Conservation (phyloP, 2,888 invertebrate genomes). For the Tetranychus piercei region DNA sequence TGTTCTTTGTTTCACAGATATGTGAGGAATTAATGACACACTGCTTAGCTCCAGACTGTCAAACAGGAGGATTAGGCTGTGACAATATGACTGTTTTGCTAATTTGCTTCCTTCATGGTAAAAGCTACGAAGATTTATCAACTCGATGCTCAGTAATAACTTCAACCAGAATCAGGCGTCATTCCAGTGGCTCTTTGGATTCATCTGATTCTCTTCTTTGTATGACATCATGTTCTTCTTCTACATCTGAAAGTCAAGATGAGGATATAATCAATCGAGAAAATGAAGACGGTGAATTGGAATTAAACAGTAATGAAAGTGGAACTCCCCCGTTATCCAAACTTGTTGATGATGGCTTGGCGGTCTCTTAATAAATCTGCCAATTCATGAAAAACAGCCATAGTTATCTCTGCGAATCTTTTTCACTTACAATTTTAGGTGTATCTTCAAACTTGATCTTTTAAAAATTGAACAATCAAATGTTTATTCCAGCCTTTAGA, state of each 20-base stretch:
- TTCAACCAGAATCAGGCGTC: neutral
- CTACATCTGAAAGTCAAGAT: slow-evolving; percentile 8
- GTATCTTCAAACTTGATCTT: too few species aligned
- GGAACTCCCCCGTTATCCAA: too few species aligned
- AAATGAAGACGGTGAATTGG: neutral
- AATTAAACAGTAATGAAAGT: neutral
- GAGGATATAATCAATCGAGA: neutral
- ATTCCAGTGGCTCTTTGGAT: slow-evolving; percentile 9
- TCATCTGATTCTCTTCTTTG: neutral
- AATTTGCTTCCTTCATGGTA: slow-evolving; percentile 49
- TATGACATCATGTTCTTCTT: slow-evolving; percentile 11
- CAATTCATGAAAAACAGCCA: too few species aligned
- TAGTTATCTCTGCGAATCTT: too few species aligned
- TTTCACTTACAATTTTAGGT: too few species aligned
- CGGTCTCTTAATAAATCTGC: too few species aligned
- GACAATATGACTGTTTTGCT: slow-evolving; percentile 97
- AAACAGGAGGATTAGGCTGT: slow-evolving; percentile 89
- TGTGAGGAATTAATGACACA: slow-evolving; percentile 87
- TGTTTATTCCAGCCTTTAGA: too few species aligned
- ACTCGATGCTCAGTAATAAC: slow-evolving; percentile 10
- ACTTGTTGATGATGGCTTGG: too few species aligned
- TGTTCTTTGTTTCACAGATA: slow-evolving; percentile 38
- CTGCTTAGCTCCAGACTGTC: slow-evolving; percentile 88
- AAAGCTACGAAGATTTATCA: slow-evolving; percentile 32
- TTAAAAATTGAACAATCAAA: too few species aligned